A percentile compares a stretch with the other conserved stretches of the same genome.
Conservation (phyloP, 2,888 invertebrate genomes). For the Clepsis dumicolana region DNA sequence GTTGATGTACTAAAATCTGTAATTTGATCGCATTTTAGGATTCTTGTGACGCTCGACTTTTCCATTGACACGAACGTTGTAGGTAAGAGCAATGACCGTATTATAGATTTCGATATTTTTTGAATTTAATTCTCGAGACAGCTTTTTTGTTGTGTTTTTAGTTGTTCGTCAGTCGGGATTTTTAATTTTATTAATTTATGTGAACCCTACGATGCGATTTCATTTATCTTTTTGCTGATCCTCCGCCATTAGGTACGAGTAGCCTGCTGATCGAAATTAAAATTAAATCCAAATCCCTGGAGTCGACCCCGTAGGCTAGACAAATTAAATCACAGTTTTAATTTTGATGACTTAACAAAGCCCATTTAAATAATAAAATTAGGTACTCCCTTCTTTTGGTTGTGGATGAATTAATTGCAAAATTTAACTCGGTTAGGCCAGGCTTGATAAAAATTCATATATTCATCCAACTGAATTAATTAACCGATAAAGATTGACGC, state of each 20-base stretch:
- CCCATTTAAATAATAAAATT: slow-evolving; percentile 40
- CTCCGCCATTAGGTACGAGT: neutral
- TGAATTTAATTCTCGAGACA: too few species aligned
- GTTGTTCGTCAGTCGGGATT: too few species aligned
- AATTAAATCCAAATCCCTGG: neutral
- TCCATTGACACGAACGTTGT: too few species aligned
- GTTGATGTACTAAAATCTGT: neutral
- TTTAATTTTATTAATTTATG: neutral
- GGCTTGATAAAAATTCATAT: slow-evolving; percentile 67
- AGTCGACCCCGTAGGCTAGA: neutral
- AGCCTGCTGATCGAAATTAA: neutral
- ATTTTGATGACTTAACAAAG: slow-evolving; percentile 26
- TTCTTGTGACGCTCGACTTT: neutral
- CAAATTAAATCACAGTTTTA: slow-evolving; percentile 27
- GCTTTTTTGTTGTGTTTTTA: too few species aligned
- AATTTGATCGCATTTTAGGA: neutral
- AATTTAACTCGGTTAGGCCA: slow-evolving; percentile 51
- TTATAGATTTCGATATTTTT: too few species aligned
- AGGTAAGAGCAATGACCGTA: too few species aligned
- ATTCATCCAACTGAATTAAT: slow-evolving; percentile 60
- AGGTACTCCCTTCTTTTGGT: slow-evolving; percentile 40
- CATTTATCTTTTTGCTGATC: neutral
- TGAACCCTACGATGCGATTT: neutral
- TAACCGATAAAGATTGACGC: slow-evolving; percentile 35
- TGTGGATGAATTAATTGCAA: slow-evolving; percentile 61